Conservation (phyloP, 2,797 vertebrate genomes). For the Mus caroli region DNA sequence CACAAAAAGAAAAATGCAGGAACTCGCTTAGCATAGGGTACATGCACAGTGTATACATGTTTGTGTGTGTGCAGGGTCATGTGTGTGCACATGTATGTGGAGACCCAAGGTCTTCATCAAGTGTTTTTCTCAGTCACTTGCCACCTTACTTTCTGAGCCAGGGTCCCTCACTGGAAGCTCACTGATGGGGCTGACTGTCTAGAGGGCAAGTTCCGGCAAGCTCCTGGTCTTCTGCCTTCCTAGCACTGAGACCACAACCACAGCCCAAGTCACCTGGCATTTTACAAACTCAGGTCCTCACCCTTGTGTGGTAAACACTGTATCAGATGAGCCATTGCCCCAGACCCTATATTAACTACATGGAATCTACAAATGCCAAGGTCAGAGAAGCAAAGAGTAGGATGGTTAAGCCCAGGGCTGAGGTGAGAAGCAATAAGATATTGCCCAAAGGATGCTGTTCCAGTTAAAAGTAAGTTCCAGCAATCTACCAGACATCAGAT, state of each 20-base stretch:
- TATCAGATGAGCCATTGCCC: neutral
- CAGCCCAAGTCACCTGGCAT: neutral
- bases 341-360: neutral
- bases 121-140: neutral
- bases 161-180: neutral
- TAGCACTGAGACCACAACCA: neutral
- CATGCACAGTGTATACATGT: too few species aligned
- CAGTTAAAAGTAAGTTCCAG: neutral
- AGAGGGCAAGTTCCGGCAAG: neutral
- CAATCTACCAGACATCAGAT: neutral
- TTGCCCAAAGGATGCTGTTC: neutral
- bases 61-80: too few species aligned
- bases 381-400: neutral
- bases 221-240: neutral
- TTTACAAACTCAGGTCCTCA: neutral
- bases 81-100: neutral
- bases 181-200: neutral
- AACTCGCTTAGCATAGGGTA: neutral
- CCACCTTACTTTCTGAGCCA: neutral
- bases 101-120: too few species aligned
- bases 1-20: neutral
- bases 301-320: neutral
- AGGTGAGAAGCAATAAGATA: neutral
- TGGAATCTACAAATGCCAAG: neutral
- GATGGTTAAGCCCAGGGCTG: neutral